A percentile compares a stretch with the other conserved stretches of the same genome.
Evolutionary conservation across 2,888 invertebrate genomes (phyloP).

Genomic region (Tetragonula carbonaria): DNA sequence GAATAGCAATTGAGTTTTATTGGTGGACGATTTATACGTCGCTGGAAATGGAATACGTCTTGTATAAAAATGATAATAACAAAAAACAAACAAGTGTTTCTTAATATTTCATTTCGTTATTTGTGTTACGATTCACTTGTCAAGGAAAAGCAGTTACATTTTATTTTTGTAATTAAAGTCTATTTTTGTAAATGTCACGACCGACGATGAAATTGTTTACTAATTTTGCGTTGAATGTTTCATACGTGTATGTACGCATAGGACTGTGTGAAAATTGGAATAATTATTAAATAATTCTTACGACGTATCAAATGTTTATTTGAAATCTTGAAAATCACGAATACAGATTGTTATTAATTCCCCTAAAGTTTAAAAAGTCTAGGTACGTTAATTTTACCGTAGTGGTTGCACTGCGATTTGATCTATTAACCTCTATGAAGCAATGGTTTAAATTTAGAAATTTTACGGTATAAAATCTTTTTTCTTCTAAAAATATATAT

Average conservation of each 20-base stretch:
- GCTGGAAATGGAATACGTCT: background rate
- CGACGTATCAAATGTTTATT: background rate
- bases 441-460: background rate
- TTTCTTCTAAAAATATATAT: background rate
- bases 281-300: background rate
- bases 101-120: background rate
- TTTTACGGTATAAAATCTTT: background rate
- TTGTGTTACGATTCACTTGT: slow-evolving; percentile 14
- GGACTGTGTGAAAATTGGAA: background rate
- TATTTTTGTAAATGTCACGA: background rate
- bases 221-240: background rate
- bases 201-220: background rate
- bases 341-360: background rate
- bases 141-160: slow-evolving; percentile 20
- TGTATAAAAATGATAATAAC: background rate
- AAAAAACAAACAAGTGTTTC: background rate
- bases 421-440: background rate
- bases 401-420: slow-evolving; percentile 11
- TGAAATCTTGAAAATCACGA: slow-evolving; percentile 19
- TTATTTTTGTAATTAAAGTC: slow-evolving; percentile 6
- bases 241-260: background rate
- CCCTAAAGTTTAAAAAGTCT: background rate
- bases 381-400: slow-evolving; percentile 15
- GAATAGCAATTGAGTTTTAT: slow-evolving; percentile 4
- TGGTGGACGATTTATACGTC: background rate